Percentiles rank a stretch among this genome's conserved stretches.
Conservation (phyloP, 2,888 invertebrate genomes). For the Barypeithes pellucidus region DNA sequence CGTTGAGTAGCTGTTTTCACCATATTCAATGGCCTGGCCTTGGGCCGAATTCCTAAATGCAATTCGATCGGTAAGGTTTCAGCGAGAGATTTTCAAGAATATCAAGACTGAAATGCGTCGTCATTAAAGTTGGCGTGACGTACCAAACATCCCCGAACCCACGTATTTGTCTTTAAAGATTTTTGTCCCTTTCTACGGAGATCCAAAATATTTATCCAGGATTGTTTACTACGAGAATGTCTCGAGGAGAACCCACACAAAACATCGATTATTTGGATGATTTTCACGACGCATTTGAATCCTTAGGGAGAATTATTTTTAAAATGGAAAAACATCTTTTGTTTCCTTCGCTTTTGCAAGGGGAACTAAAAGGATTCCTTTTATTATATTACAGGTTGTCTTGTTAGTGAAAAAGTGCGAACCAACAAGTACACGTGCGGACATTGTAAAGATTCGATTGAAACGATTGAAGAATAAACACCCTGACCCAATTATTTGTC, state of each 20-base stretch:
- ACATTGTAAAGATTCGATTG: no score
- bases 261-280: not conserved
- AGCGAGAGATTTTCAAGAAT: not conserved
- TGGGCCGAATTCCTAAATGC: not conserved
- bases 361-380: no score
- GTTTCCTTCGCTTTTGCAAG: not conserved
- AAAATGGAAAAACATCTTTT: not conserved
- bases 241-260: not conserved
- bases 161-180: not conserved
- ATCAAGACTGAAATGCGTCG: constrained; percentile 1
- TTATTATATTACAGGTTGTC: no score
- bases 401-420: no score
- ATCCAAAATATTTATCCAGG: not conserved
- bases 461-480: no score
- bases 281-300: not conserved
- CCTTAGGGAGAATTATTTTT: not conserved
- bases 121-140: not conserved
- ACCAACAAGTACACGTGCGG: no score
- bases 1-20: not conserved
- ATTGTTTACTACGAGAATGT: not conserved
- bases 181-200: no score
- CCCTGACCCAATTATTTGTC: no score
- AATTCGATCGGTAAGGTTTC: not conserved
- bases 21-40: not conserved
- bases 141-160: not conserved